Conservation (phyloP, 2,888 invertebrate genomes). For the Stegophylla sp. region DNA sequence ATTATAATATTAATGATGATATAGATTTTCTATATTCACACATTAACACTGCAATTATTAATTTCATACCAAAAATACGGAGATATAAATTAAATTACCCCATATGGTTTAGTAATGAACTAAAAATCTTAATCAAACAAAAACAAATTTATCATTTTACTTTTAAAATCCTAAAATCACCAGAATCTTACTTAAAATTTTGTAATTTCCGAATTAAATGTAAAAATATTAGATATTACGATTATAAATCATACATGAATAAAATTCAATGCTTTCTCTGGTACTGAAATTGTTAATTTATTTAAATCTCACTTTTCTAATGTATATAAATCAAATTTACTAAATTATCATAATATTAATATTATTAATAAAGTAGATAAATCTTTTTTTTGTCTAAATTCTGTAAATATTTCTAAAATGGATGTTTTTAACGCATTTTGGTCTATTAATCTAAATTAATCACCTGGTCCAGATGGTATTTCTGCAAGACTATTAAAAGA, state of each 20-base stretch:
- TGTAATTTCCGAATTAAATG: not conserved
- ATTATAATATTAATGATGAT: slow-evolving; percentile 8
- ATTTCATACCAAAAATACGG: not conserved
- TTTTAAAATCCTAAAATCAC: not conserved
- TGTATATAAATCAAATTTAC: too few relatives aligned
- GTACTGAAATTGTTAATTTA: too few relatives aligned
- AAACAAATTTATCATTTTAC: not conserved
- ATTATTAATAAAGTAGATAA: too few relatives aligned
- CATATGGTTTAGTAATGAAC: slow-evolving; percentile 9
- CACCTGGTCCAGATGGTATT: not conserved
- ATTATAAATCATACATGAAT: not conserved
- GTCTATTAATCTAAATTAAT: not conserved
- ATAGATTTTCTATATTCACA: not conserved
- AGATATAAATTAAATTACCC: not conserved
- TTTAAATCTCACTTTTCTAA: too few relatives aligned
- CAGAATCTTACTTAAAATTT: not conserved
- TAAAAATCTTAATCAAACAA: too few relatives aligned
- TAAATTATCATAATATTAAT: too few relatives aligned
- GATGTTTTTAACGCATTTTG: slow-evolving; percentile 2
- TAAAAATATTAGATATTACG: not conserved
- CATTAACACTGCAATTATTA: not conserved
- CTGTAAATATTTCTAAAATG: too few relatives aligned
- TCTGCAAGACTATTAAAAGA: not conserved
- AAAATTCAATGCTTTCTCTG: too few relatives aligned
- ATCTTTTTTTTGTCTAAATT: too few relatives aligned